Base-by-base conservation (phyloP, 2,113 vertebrate genomes). In the Tachuris rubrigastra region DNA sequence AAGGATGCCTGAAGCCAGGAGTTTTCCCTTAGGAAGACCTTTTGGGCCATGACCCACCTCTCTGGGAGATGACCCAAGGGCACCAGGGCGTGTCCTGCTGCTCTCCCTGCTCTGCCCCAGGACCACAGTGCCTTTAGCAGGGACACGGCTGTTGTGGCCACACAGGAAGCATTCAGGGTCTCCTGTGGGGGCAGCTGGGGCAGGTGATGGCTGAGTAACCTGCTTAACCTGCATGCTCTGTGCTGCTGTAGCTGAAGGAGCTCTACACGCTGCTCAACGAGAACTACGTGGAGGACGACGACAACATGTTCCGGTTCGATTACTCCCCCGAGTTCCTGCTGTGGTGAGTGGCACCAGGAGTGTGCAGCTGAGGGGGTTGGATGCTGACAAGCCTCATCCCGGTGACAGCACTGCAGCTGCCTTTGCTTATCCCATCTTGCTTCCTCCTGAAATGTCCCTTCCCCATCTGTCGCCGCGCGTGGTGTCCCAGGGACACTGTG, bases 221-320 rank as follows among this genome's bases (percentile, higher is more conserved):
- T 37, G 12, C 53, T 39, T 86, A 62, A 46, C 69, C 85, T 30
- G 1, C 2, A 5, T 42, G 72, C 15, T 89, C 9, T 90, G 73
- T 92, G 47, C 90, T 75, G 91, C 82, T 73, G 4, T 90, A 99
- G 99, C 98, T 99, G 56, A 99, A 99, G 63, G 99, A 99, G 97
- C 98, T 99, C 17, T 99, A 99, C 93, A 99, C 99, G 0, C 98
- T 99, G 42, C 98, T 99, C 78, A 99, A 99, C 4, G 99, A 99
- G 97, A 99, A 99, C 96, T 99, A 99, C 0, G 99, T 99, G 95
- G 99, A 99, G 95, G 99, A 99, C 13, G 99, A 99, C 5, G 99
- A 99, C 98, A 99, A 99, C 98, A 99, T 99, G 99, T 99, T 99
- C 98, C 98, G 99, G 14, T 99, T 99, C 85, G 99, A 99, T 97